Percentiles rank a stretch among this genome's conserved stretches.
Conservation (phyloP, 2,888 invertebrate genomes). For the Cyaniris semiargus region DNA sequence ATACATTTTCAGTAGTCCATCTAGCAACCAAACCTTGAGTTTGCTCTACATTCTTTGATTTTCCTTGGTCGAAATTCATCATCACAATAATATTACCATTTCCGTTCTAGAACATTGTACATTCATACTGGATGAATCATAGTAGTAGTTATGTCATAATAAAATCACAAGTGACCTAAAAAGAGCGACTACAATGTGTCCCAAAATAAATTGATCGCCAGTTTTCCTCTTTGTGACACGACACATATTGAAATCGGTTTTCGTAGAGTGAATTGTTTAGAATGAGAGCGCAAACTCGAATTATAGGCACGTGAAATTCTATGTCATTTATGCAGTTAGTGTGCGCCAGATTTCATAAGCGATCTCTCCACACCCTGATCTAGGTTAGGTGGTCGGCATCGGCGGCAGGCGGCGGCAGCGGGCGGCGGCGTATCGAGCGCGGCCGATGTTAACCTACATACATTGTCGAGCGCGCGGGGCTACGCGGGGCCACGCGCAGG, state of each 20-base stretch:
- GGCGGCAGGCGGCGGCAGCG: slow-evolving; percentile 48
- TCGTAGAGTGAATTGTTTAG: slow-evolving; percentile 31
- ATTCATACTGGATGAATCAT: background rate
- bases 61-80: background rate
- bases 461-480: slow-evolving; percentile 68
- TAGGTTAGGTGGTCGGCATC: slow-evolving; percentile 79
- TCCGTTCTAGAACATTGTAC: background rate
- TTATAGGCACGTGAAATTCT: slow-evolving; percentile 59
- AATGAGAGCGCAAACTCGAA: slow-evolving; percentile 34
- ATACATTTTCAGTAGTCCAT: background rate
- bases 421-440: slow-evolving; percentile 76
- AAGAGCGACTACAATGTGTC: slow-evolving; percentile 4
- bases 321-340: slow-evolving; percentile 71
- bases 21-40: background rate
- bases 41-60: background rate
- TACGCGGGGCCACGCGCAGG: slow-evolving; percentile 53
- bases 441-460: slow-evolving; percentile 78
- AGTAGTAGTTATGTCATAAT: background rate
- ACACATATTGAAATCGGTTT: slow-evolving; percentile 32
- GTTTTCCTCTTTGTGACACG: slow-evolving; percentile 29
- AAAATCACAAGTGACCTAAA: slow-evolving; percentile 19
- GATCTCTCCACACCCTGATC: slow-evolving; percentile 80
- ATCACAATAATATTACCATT: background rate
- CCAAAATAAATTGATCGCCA: background rate
- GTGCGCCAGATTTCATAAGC: slow-evolving; percentile 80